Evolutionary conservation across 2,113 vertebrate species (phyloP).

Genomic region (Pseudolaguvia tuberculata): DNA sequence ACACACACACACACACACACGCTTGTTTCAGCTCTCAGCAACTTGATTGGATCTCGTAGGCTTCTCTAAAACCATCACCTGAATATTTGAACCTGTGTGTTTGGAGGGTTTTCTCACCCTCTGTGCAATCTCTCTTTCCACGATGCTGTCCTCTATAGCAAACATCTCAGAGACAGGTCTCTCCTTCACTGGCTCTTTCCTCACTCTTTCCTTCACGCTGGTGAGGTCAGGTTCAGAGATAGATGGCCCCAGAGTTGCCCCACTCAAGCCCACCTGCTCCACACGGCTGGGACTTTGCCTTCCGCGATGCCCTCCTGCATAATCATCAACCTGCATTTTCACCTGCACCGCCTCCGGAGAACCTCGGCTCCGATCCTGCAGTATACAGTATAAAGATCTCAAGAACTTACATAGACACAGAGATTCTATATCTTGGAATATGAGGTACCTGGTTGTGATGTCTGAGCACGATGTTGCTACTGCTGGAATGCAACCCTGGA

Average conservation of each 20-base stretch:
- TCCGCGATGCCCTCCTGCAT: slow-evolving; percentile 54
- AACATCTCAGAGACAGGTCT: slow-evolving; percentile 96
- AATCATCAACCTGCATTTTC: slow-evolving; percentile 50
- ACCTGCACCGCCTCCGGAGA: slow-evolving; percentile 18
- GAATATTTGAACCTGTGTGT: neutral
- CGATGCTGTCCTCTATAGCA: slow-evolving; percentile 92
- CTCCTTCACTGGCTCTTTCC: slow-evolving; percentile 91
- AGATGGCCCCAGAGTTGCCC: slow-evolving; percentile 84
- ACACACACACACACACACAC: too few relatives aligned
- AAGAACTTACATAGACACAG: slow-evolving; percentile 59
- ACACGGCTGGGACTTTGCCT: slow-evolving; percentile 66
- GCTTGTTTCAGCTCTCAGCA: neutral
- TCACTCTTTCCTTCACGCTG: slow-evolving; percentile 90
- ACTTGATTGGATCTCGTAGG: neutral
- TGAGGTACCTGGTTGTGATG: slow-evolving; percentile 56
- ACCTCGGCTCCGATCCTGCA: slow-evolving; percentile 22
- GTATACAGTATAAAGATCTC: neutral
- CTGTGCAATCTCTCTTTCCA: slow-evolving; percentile 91
- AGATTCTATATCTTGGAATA: slow-evolving; percentile 6
- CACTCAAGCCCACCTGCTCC: slow-evolving; percentile 76
- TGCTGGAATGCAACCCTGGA: slow-evolving; percentile 77
- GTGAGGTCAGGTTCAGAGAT: slow-evolving; percentile 94
- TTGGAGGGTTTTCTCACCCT: slow-evolving; percentile 71
- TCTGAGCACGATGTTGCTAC: slow-evolving; percentile 73
- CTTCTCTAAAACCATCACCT: neutral